Percentiles rank a stretch among this genome's conserved stretches.
phyloP scores from a whole-genome alignment of 2,888 invertebrate genomes.

The Drosophila parthenogenetica region DNA sequence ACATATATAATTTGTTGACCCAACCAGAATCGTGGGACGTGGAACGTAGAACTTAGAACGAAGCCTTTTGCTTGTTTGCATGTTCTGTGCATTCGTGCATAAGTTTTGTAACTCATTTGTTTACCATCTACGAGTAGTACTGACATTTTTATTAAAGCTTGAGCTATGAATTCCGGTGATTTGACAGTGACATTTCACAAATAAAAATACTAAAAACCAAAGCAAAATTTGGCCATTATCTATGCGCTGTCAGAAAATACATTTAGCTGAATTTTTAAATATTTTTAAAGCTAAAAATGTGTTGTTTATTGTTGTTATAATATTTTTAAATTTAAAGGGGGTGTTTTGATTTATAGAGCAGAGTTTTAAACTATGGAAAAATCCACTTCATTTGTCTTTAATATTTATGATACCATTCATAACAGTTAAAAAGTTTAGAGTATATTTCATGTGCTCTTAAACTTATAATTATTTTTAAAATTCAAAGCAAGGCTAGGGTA shows the following conservation, averaged over 20 bases:
- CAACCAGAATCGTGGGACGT: background rate
- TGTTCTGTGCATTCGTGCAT: conserved; percentile 78
- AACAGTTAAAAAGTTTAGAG: no score
- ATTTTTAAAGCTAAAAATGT: background rate
- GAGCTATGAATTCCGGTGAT: conserved; percentile 55
- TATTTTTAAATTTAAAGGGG: background rate
- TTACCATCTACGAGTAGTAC: conserved; percentile 54
- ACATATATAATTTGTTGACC: conserved; percentile 58
- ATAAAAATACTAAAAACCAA: background rate
- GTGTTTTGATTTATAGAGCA: background rate
- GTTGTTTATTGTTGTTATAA: background rate
- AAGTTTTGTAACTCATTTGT: conserved; percentile 80
- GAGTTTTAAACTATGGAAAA: no score
- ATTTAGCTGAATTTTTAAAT: background rate
- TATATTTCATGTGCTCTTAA: no score
- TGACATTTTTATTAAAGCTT: conserved; percentile 71
- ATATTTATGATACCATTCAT: no score
- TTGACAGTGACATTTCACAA: conserved; percentile 7
- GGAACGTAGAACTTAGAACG: no score
- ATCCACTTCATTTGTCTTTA: no score
- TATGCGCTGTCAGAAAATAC: background rate
- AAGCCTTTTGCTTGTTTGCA: conserved; percentile 66
- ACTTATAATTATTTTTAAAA: no score
- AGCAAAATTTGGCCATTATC: background rate
- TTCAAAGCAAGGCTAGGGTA: no score